These are phyloP conservation scores for Seladonia tumulorum DNA, from an alignment of 2,888 invertebrate genomes.

Conservation along the genomic window DNA sequence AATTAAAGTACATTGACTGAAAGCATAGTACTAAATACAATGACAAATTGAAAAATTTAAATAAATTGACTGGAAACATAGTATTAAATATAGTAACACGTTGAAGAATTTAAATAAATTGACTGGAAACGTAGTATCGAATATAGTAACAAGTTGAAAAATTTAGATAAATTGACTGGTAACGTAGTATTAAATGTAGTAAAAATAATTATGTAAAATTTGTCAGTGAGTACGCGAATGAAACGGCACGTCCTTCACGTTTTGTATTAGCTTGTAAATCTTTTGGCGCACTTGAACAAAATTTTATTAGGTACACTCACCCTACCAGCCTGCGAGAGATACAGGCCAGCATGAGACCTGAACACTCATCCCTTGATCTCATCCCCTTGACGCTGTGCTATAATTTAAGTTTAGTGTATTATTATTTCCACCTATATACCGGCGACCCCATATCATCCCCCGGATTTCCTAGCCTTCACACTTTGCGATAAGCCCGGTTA, in stretches of 20 bases:
- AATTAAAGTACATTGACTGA: too few species aligned
- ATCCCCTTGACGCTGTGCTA: neutral
- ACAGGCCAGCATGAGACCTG: neutral
- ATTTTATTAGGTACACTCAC: neutral
- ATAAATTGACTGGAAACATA: neutral
- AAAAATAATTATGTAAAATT: too few species aligned
- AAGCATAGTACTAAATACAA: too few species aligned
- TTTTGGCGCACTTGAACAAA: neutral
- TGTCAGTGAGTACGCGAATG: too few species aligned
- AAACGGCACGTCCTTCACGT: neutral
- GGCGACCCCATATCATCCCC: neutral
- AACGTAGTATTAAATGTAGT: too few species aligned
- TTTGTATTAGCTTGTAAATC: neutral
- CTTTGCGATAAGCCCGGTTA: neutral
- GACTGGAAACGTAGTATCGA: neutral
- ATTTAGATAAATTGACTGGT: too few species aligned
- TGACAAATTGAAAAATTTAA: neutral
- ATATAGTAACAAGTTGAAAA: too few species aligned
- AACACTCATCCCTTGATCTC: constrained; percentile 7
- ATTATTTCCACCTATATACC: neutral
- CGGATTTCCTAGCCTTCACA: neutral
- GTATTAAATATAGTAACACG: neutral
- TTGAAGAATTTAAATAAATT: neutral
- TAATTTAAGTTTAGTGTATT: constrained; percentile 6
- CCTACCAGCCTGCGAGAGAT: neutral